A percentile compares a stretch with the other conserved stretches of the same genome.
phyloP scores from a whole-genome alignment of 2,113 vertebrate genomes.

The Bombycilla garrulus region DNA sequence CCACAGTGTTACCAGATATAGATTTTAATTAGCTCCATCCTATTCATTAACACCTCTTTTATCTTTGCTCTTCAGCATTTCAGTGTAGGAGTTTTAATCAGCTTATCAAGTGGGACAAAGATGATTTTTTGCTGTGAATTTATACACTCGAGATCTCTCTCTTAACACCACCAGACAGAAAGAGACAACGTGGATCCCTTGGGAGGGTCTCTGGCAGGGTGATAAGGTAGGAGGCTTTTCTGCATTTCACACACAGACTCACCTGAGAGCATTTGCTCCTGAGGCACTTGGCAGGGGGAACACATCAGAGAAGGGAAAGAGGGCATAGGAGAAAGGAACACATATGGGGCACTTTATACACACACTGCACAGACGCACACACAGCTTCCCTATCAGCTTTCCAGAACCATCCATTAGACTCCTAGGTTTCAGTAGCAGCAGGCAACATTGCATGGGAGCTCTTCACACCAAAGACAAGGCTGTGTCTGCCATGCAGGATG shows the following conservation, averaged over 20 bases:
- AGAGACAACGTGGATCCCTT: background rate
- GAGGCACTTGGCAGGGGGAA: background rate
- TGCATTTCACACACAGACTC: background rate
- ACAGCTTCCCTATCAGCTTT: background rate
- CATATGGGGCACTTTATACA: rapidly evolving
- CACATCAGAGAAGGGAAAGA: background rate
- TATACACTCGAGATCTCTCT: background rate
- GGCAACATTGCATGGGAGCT: background rate
- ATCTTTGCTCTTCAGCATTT: background rate
- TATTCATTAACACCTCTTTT: background rate
- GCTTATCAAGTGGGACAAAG: background rate
- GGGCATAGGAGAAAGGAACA: background rate
- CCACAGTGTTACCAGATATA: background rate
- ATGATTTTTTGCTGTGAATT: background rate
- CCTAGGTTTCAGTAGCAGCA: background rate
- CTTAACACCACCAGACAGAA: background rate
- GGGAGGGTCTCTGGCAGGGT: background rate
- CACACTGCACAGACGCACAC: no score
- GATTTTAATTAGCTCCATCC: background rate
- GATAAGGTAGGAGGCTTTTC: background rate
- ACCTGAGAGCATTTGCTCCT: background rate
- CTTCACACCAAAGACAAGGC: background rate
- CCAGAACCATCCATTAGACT: background rate
- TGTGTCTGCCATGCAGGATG: background rate
- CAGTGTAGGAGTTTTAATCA: background rate